Percentiles rank a stretch among this genome's conserved stretches.
Conservation (phyloP, 2,797 vertebrate genomes). For the Phrynocephalus forsythii region DNA sequence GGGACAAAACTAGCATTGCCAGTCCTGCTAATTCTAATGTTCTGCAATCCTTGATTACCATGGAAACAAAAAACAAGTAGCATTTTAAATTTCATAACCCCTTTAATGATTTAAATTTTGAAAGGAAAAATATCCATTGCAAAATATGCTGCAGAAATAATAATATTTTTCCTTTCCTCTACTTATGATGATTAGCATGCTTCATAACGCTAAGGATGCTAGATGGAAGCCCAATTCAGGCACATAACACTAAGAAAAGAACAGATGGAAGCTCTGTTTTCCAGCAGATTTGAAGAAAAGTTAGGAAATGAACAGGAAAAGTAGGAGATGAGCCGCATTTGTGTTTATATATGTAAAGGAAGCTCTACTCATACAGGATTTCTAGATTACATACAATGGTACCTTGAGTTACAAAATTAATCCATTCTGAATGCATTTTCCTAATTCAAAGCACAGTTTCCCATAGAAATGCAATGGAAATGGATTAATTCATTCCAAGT, state of each 20-base stretch:
- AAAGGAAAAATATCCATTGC: slow-evolving; percentile 41
- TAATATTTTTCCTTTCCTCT: neutral
- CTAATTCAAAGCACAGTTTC: no score
- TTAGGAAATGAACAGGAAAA: neutral
- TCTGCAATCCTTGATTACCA: slow-evolving; percentile 51
- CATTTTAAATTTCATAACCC: slow-evolving; percentile 24
- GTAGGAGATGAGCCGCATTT: neutral
- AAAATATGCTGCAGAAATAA: neutral
- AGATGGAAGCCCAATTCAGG: neutral
- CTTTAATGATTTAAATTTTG: slow-evolving; percentile 48
- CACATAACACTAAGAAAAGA: neutral
- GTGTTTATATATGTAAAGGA: no score
- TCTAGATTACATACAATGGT: neutral
- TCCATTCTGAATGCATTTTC: no score
- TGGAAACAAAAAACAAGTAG: slow-evolving; percentile 54
- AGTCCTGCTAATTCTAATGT: slow-evolving; percentile 43
- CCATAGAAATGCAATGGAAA: no score
- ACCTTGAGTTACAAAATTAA: no score
- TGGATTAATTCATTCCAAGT: no score
- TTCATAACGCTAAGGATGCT: neutral
- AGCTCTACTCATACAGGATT: neutral
- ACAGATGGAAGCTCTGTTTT: neutral
- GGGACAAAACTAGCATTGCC: slow-evolving; percentile 25
- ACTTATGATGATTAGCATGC: neutral
- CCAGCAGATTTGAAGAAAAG: neutral